Evolutionary conservation across 1,140 invertebrate genomes (phyloP).

Genomic region (Tetragnatha versicolor): DNA sequence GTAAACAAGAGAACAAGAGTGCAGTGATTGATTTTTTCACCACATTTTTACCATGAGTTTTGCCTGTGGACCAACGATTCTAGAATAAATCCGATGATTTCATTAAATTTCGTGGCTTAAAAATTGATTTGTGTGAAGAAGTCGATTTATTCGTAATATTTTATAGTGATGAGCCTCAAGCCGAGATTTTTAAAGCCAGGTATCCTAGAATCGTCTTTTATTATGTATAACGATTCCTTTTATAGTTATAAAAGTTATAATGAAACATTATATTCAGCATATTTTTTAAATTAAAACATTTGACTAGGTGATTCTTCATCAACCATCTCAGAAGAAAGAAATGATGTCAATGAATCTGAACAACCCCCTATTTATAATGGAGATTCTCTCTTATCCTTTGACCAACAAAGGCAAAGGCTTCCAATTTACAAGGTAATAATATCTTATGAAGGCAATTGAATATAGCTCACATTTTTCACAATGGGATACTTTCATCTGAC

Average conservation of each 20-base stretch:
- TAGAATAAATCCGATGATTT: too few species aligned
- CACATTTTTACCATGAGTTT: too few species aligned
- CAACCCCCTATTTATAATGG: slow-evolving; percentile 84
- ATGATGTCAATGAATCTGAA: slow-evolving; percentile 63
- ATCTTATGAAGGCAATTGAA: not conserved
- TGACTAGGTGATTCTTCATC: slow-evolving; percentile 14
- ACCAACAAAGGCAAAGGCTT: slow-evolving; percentile 79
- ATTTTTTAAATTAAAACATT: not conserved
- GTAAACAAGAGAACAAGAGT: too few species aligned
- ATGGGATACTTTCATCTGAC: too few species aligned
- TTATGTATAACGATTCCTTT: not conserved
- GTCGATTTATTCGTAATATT: too few species aligned
- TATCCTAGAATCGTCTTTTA: not conserved
- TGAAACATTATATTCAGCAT: not conserved
- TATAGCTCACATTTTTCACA: not conserved
- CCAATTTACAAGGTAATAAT: slow-evolving; percentile 71
- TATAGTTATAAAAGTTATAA: not conserved
- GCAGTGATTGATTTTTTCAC: too few species aligned
- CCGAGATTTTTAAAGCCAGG: slow-evolving; percentile 41
- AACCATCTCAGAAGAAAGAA: slow-evolving; percentile 21
- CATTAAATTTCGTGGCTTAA: too few species aligned
- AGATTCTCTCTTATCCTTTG: slow-evolving; percentile 79
- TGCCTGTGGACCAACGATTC: not conserved
- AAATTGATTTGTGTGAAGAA: too few species aligned
- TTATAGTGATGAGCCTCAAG: not conserved